These are phyloP conservation scores for Pheosia gnoma DNA, from an alignment of 2,888 invertebrate genomes.

Conservation along the genomic window DNA sequence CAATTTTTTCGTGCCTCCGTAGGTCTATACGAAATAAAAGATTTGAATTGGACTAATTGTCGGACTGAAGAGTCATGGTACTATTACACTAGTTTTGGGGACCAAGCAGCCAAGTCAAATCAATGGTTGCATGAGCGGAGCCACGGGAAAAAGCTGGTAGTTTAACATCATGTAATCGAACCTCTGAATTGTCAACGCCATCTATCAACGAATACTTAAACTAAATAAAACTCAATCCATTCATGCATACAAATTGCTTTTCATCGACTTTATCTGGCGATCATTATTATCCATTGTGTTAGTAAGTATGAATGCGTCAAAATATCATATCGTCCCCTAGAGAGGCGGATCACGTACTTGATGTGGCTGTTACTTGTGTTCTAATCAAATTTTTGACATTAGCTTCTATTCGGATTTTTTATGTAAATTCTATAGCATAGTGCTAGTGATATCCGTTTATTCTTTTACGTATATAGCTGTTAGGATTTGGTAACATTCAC, in stretches of 20 bases:
- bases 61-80: no score
- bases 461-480: background rate
- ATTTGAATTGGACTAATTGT: no score
- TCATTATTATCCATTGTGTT: conserved; percentile 16
- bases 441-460: background rate
- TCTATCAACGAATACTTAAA: background rate
- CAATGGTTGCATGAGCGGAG: no score
- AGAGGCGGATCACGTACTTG: conserved; percentile 26
- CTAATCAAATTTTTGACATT: conserved; percentile 14
- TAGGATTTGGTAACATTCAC: background rate
- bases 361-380: conserved; percentile 20
- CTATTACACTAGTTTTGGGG: no score
- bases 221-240: background rate
- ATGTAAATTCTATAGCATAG: conserved; percentile 17
- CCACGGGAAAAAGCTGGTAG: no score
- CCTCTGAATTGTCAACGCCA: background rate
- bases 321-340: conserved; percentile 13
- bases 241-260: background rate
- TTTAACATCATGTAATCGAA: no score
- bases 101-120: no score
- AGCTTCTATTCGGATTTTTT: conserved; percentile 6
- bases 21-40: no score
- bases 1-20: no score
- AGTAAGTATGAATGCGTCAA: conserved; percentile 21
- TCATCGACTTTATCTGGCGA: conserved; percentile 2